phyloP scores from a whole-genome alignment of 2,113 vertebrate species.

The Marmota monax region DNA sequence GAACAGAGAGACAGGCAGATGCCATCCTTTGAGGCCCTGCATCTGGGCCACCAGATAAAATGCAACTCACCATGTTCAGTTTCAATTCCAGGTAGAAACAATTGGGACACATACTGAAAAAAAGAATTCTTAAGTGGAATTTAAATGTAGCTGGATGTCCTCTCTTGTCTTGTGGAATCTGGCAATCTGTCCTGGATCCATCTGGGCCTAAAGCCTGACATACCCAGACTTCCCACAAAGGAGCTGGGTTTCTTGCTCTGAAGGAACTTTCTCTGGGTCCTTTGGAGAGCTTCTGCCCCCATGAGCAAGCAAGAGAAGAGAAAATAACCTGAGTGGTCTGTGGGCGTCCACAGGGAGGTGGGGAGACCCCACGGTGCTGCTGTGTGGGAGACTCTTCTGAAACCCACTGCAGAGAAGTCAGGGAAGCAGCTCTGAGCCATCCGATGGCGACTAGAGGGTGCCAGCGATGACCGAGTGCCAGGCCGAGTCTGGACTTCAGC shows the following conservation, averaged over 20 bases:
- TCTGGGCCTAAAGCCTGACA: not conserved
- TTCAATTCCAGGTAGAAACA: not conserved
- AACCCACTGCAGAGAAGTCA: not conserved
- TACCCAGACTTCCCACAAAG: fast-evolving
- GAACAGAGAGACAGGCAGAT: too few species aligned
- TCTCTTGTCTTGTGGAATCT: not conserved
- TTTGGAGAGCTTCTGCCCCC: not conserved
- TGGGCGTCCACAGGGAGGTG: fast-evolving
- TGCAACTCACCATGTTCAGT: fast-evolving
- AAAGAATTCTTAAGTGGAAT: not conserved
- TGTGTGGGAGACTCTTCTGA: fast-evolving
- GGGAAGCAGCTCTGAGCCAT: not conserved
- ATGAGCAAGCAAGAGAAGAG: too few species aligned
- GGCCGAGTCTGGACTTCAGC: too few species aligned
- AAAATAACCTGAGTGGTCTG: fast-evolving
- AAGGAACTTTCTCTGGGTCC: fast-evolving
- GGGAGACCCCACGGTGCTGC: fast-evolving
- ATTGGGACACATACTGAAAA: not conserved
- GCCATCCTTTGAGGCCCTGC: fast-evolving
- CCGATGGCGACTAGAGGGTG: too few species aligned
- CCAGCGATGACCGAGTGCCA: too few species aligned
- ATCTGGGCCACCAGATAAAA: not conserved
- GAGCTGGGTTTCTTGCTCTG: not conserved
- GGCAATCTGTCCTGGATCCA: not conserved
- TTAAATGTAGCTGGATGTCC: too few species aligned